Percentiles rank a stretch among this genome's conserved stretches.
phyloP scores from a whole-genome alignment of 2,888 invertebrate species.

The Philopedon plagiatum region DNA sequence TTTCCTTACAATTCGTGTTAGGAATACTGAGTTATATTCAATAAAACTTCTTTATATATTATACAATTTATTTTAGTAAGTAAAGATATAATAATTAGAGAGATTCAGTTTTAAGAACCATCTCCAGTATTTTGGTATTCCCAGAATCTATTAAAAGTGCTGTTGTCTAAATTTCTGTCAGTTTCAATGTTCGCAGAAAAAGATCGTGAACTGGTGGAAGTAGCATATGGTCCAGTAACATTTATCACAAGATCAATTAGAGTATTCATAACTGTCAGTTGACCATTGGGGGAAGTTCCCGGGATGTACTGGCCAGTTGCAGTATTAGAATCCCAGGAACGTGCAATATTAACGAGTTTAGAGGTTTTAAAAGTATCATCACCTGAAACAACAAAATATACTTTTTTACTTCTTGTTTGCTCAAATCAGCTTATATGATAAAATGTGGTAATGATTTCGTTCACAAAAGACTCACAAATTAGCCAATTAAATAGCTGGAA shows the following conservation, averaged over 20 bases:
- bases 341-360: constrained; percentile 17
- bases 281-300: constrained; percentile 32
- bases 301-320: constrained; percentile 18
- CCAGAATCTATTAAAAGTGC: constrained; percentile 36
- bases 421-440: no score
- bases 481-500: no score
- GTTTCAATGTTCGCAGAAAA: constrained; percentile 8
- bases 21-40: no score
- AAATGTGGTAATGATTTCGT: no score
- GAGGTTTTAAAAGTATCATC: constrained; percentile 20
- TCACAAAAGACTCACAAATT: no score
- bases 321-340: constrained; percentile 28
- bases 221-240: constrained; percentile 19
- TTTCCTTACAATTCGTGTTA: no score
- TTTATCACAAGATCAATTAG: constrained; percentile 24
- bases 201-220: constrained; percentile 26
- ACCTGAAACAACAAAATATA: constrained; percentile 22
- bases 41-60: no score
- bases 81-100: not conserved
- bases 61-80: no score
- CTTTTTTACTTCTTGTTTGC: no score
- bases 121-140: constrained; percentile 32
- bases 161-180: constrained; percentile 30
- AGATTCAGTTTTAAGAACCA: constrained; percentile 9
- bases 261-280: constrained; percentile 21